Percentiles rank a stretch among this genome's conserved stretches.
Evolutionary conservation across 92 coral and sea anemone species (phyloP).

Genomic region (Porites rus): DNA sequence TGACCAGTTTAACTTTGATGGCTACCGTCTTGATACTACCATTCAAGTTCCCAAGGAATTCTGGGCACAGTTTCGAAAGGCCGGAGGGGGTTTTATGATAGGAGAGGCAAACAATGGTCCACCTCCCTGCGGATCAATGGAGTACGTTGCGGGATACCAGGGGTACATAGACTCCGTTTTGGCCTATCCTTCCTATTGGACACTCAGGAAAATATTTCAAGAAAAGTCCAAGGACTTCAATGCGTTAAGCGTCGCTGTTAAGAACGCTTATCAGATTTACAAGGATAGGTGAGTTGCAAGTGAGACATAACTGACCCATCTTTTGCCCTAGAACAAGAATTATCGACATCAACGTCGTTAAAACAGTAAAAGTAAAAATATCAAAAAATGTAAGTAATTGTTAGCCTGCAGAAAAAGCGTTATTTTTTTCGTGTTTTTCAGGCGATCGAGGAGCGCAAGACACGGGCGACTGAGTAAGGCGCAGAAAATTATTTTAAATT

Average conservation of each 20-base stretch:
- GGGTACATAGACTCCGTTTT: slow-evolving; percentile 76
- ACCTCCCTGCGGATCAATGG: slow-evolving; percentile 80
- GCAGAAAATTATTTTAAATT: too few relatives aligned
- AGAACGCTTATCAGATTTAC: slow-evolving; percentile 50
- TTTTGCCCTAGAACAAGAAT: too few relatives aligned
- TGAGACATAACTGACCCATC: not conserved
- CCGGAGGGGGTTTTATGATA: slow-evolving; percentile 75
- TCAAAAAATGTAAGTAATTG: too few relatives aligned
- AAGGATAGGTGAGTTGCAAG: slow-evolving; percentile 60
- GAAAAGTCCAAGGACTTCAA: slow-evolving; percentile 67
- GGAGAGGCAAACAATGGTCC: slow-evolving; percentile 87
- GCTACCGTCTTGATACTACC: slow-evolving; percentile 81
- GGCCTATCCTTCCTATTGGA: slow-evolving; percentile 80
- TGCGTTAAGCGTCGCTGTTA: slow-evolving; percentile 61
- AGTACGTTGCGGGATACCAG: slow-evolving; percentile 71
- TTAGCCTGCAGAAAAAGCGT: too few relatives aligned
- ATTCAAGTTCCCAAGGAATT: slow-evolving; percentile 82
- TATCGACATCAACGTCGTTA: too few relatives aligned
- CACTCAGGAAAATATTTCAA: slow-evolving; percentile 77
- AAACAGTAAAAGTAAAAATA: too few relatives aligned
- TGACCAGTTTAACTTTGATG: slow-evolving; percentile 78
- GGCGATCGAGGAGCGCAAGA: too few relatives aligned
- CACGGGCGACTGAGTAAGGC: too few relatives aligned
- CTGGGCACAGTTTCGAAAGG: slow-evolving; percentile 74
- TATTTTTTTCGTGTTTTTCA: too few relatives aligned